phyloP scores from a whole-genome alignment of 1,140 invertebrate species.

The Vanessa tameamea region DNA sequence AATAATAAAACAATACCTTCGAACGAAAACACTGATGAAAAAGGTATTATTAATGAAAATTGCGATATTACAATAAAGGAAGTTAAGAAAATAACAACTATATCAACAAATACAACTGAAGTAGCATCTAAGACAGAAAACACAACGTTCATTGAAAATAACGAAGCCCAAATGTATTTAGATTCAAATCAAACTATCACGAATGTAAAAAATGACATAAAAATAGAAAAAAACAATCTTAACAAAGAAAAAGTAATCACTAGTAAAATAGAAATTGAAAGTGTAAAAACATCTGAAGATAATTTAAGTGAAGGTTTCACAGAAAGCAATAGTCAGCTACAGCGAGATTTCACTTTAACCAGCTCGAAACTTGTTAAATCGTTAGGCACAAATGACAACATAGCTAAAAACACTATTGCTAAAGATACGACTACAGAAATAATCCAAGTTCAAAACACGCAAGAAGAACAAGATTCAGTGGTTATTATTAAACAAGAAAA shows the following conservation, averaged over 20 bases:
- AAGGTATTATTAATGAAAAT: not conserved
- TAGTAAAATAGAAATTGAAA: not conserved
- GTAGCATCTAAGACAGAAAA: not conserved
- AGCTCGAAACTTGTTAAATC: not conserved
- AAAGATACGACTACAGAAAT: constrained; percentile 3
- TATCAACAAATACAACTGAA: not conserved
- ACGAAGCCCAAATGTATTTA: not conserved
- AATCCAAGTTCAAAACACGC: not conserved
- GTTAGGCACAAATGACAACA: not conserved
- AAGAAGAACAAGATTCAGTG: not conserved
- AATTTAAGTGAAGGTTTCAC: not conserved
- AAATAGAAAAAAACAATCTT: too few species aligned
- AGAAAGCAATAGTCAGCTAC: not conserved
- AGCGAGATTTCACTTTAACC: not conserved
- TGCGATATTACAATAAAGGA: not conserved
- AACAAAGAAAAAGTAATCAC: not conserved
- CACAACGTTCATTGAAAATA: not conserved
- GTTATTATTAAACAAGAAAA: not conserved
- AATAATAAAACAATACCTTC: not conserved
- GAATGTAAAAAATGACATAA: not conserved
- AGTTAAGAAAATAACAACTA: not conserved
- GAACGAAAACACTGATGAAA: not conserved
- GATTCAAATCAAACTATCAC: not conserved
- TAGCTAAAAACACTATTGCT: not conserved
- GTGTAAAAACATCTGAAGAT: not conserved